phyloP scores from a whole-genome alignment of 2,888 invertebrate species.

The Philhelius pedissequus region DNA sequence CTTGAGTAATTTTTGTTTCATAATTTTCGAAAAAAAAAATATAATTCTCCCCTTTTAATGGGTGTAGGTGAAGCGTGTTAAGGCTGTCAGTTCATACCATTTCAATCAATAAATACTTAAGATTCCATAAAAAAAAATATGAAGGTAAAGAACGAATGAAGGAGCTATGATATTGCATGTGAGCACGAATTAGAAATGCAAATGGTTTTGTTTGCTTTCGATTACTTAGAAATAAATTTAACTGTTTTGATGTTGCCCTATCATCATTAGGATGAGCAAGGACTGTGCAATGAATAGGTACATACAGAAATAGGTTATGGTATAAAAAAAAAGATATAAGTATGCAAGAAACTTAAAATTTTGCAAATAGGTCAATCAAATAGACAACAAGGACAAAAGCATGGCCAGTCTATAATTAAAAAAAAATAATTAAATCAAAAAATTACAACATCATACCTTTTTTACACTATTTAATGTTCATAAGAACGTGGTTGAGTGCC shows the following conservation, averaged over 20 bases:
- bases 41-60: background rate
- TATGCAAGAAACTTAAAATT: slow-evolving; percentile 1
- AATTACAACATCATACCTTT: background rate
- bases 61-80: background rate
- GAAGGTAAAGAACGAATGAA: background rate
- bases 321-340: background rate
- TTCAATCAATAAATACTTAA: slow-evolving; percentile 61
- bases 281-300: slow-evolving; percentile 28
- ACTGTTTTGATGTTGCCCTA: slow-evolving; percentile 6
- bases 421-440: background rate
- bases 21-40: background rate
- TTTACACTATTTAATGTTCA: background rate
- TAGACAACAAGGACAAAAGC: background rate
- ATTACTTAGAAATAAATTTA: background rate
- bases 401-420: background rate
- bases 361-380: background rate
- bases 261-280: background rate
- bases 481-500: background rate
- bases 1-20: slow-evolving; percentile 19
- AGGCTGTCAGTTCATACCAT: background rate
- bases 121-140: slow-evolving; percentile 21
- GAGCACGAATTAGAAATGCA: slow-evolving; percentile 42
- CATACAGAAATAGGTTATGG: slow-evolving; percentile 40
- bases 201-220: background rate
- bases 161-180: slow-evolving; percentile 32